Percentiles rank a stretch among this genome's conserved stretches.
phyloP scores from a whole-genome alignment of 2,797 vertebrate genomes.

The Sibirionetta formosa region DNA sequence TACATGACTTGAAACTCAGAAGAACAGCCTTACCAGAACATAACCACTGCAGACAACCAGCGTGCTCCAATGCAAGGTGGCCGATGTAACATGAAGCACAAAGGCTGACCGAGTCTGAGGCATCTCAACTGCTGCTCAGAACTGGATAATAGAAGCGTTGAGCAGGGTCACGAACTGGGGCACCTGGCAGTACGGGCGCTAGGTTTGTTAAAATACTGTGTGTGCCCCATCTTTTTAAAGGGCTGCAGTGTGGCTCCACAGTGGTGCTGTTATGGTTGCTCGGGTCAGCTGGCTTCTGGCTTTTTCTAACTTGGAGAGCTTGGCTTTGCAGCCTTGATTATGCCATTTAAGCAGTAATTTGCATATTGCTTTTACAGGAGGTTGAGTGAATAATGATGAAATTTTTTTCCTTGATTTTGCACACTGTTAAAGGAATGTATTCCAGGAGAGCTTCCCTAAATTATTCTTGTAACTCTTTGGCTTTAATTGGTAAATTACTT shows the following conservation, averaged over 20 bases:
- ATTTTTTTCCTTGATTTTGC: neutral
- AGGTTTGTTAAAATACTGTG: fast-evolving
- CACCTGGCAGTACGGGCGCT: neutral
- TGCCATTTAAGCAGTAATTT: neutral
- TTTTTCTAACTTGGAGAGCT: neutral
- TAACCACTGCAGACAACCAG: fast-evolving
- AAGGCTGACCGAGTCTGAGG: neutral
- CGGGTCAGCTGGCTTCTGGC: neutral
- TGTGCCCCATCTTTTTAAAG: neutral
- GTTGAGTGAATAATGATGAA: neutral
- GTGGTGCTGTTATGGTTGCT: neutral
- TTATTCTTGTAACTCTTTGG: conserved; percentile 31
- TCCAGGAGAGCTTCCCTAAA: neutral
- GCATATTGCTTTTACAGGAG: neutral
- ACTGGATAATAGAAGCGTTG: neutral
- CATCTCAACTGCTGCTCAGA: fast-evolving
- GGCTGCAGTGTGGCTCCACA: neutral
- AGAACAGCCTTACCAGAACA: neutral
- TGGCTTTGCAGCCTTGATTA: neutral
- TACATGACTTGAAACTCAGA: neutral
- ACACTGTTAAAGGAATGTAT: neutral
- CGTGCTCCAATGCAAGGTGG: neutral
- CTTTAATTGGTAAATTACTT: conserved; percentile 59
- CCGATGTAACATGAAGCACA: fast-evolving
- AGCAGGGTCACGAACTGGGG: neutral